Evolutionary conservation across 2,888 invertebrate genomes (phyloP).

Genomic region (Camponotus fellah): DNA sequence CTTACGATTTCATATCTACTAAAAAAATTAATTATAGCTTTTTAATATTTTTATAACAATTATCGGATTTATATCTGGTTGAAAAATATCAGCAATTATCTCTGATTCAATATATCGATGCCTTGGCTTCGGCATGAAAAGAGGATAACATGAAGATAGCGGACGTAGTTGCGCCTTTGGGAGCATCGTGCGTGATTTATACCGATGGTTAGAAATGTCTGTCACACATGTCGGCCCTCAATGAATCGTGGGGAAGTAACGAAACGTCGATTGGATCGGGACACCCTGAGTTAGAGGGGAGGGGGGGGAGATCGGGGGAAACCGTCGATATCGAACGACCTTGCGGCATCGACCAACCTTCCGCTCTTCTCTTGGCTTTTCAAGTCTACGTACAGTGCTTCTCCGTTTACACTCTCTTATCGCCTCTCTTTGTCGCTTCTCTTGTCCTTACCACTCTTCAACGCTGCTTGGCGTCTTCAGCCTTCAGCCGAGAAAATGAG

Average conservation of each 20-base stretch:
- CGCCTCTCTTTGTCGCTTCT: constrained; percentile 16
- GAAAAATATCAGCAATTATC: constrained; percentile 11
- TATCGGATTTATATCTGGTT: background rate
- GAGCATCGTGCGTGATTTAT: constrained; percentile 56
- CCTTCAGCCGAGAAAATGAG: constrained; percentile 32
- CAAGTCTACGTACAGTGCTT: constrained; percentile 61
- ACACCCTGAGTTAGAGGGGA: constrained; percentile 45
- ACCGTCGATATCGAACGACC: constrained; percentile 82
- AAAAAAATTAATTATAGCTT: background rate
- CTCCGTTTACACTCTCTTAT: constrained; percentile 51
- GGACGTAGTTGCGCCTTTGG: constrained; percentile 58
- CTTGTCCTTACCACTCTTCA: constrained; percentile 21
- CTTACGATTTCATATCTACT: background rate
- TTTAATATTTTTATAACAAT: background rate
- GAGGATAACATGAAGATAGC: constrained; percentile 5
- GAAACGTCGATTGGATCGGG: constrained; percentile 53
- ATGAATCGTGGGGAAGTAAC: constrained; percentile 56
- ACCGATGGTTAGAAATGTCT: constrained; percentile 39
- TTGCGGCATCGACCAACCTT: constrained; percentile 82
- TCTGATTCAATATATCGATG: constrained; percentile 6
- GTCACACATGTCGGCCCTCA: constrained; percentile 48
- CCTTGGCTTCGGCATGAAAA: background rate
- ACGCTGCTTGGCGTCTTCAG: constrained; percentile 51
- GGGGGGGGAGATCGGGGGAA: constrained; percentile 50
- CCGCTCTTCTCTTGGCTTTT: constrained; percentile 66